Evolutionary conservation across 2,113 vertebrate genomes (phyloP).

Genomic region (Tragelaphus scriptus): DNA sequence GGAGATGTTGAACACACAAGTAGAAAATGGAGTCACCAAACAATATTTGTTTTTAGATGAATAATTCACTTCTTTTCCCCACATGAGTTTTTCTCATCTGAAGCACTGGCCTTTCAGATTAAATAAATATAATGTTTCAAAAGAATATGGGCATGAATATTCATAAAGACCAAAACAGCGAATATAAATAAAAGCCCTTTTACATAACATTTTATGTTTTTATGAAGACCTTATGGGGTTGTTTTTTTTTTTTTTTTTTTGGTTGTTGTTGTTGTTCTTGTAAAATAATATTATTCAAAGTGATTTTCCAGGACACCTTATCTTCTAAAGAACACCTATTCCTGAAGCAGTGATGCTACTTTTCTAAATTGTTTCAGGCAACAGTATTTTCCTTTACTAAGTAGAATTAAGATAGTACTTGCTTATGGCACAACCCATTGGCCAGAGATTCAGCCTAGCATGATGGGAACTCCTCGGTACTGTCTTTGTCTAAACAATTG

Average conservation of each 20-base stretch:
- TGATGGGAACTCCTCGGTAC: neutral
- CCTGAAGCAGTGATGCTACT: neutral
- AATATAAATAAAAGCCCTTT: slow-evolving; percentile 64
- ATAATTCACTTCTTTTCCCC: slow-evolving; percentile 61
- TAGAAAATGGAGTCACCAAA: neutral
- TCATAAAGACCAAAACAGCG: slow-evolving; percentile 59
- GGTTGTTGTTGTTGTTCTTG: neutral
- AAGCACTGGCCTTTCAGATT: slow-evolving; percentile 68
- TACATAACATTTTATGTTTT: slow-evolving; percentile 54
- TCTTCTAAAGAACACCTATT: neutral
- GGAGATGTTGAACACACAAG: neutral
- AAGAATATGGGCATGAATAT: slow-evolving; percentile 70
- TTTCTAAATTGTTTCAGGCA: neutral
- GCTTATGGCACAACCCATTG: neutral
- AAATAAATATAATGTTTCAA: slow-evolving; percentile 68
- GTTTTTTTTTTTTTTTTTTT: no score
- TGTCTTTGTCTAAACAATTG: neutral
- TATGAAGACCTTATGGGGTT: neutral
- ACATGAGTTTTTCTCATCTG: slow-evolving; percentile 36
- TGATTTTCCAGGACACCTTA: neutral
- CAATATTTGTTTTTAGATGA: slow-evolving; percentile 60
- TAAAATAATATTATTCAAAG: neutral
- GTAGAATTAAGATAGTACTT: neutral
- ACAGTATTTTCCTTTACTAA: neutral
- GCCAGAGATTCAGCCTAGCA: neutral